These are phyloP conservation scores for Goniozus legneri DNA, from an alignment of 1,140 invertebrate species.

Conservation along the genomic window DNA sequence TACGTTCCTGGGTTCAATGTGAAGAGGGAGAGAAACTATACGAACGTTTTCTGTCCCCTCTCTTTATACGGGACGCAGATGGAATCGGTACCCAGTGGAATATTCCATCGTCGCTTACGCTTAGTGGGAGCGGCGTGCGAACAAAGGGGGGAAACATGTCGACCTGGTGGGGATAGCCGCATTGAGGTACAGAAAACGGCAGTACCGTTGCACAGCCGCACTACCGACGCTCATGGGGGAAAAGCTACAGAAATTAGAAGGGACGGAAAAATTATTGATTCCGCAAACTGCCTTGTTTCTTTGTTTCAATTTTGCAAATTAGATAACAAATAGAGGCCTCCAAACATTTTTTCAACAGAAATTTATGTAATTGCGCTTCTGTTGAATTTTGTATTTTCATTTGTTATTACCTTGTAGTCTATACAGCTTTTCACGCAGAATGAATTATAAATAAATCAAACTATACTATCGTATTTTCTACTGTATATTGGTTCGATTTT, in stretches of 20 bases:
- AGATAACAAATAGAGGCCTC: too few relatives aligned
- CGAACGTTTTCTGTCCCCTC: constrained; percentile 17
- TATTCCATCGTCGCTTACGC: constrained; percentile 40
- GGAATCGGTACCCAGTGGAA: constrained; percentile 43
- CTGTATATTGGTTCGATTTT: too few relatives aligned
- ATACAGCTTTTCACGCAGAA: too few relatives aligned
- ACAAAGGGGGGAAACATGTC: background rate
- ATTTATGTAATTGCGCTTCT: too few relatives aligned
- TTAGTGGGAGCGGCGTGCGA: background rate
- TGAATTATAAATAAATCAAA: too few relatives aligned
- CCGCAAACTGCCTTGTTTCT: background rate
- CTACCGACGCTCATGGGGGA: background rate
- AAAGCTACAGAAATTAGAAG: background rate
- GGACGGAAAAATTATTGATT: background rate
- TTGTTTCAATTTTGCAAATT: too few relatives aligned
- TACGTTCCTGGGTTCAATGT: constrained; percentile 14
- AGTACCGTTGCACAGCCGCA: constrained; percentile 1
- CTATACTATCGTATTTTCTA: too few relatives aligned
- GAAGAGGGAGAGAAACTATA: constrained; percentile 11
- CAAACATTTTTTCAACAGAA: too few relatives aligned
- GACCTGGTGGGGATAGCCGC: background rate
- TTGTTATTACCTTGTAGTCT: too few relatives aligned
- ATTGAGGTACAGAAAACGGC: background rate
- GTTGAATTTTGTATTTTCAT: too few relatives aligned
- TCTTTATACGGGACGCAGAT: constrained; percentile 38